A percentile compares a stretch with the other conserved stretches of the same genome.
Evolutionary conservation across 2,113 vertebrate species (phyloP).

Genomic region (Fregetta grallaria): DNA sequence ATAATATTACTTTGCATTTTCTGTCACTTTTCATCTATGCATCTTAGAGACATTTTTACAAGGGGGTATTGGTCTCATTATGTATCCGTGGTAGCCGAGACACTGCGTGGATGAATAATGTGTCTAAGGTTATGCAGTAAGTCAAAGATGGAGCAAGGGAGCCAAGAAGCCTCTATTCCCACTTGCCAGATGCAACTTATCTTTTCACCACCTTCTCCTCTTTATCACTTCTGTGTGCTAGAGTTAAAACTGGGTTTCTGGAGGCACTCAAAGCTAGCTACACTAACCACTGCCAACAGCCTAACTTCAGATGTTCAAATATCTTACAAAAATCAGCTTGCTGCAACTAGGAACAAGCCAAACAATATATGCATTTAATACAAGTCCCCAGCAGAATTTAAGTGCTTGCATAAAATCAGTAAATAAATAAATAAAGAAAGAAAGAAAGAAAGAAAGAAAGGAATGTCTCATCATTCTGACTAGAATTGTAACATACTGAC

Average conservation of each 20-base stretch:
- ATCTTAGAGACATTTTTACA: neutral
- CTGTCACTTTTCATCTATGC: neutral
- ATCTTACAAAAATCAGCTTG: neutral
- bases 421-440: neutral
- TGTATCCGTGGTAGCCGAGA: neutral
- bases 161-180: neutral
- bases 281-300: neutral
- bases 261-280: neutral
- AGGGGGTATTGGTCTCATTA: too few relatives aligned
- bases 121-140: neutral
- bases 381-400: neutral
- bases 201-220: neutral
- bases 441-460: neutral
- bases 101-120: accelerated
- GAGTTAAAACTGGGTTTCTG: conserved; percentile 9
- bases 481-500: neutral
- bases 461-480: neutral
- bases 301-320: neutral
- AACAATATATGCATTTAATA: neutral
- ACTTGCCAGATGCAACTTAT: neutral
- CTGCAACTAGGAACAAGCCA: neutral
- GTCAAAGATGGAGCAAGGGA: neutral
- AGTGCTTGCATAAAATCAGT: neutral
- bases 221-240: neutral
- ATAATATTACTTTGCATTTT: neutral